Percentiles rank a stretch among this genome's conserved stretches.
Conservation (phyloP, 2,888 invertebrate species). For the Sesia bembeciformis region DNA sequence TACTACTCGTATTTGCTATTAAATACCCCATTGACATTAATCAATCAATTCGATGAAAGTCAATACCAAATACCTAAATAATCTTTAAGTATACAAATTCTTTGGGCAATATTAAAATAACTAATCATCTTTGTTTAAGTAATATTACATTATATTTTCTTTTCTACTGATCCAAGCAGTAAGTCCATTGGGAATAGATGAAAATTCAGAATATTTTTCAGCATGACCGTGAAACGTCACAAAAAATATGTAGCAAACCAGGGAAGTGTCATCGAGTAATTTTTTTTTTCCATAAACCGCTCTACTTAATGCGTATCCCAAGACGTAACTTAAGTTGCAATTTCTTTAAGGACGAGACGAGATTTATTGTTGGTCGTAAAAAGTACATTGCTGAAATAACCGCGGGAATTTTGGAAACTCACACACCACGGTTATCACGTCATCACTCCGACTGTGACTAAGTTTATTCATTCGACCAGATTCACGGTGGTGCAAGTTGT, state of each 20-base stretch:
- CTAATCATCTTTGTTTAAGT: too few species aligned
- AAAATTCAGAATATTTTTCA: too few species aligned
- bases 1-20: too few species aligned
- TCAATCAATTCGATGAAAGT: too few species aligned
- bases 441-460: slow-evolving; percentile 30
- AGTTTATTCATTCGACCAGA: slow-evolving; percentile 26
- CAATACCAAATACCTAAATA: too few species aligned
- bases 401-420: slow-evolving; percentile 31
- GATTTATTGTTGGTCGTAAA: slow-evolving; percentile 57
- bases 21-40: too few species aligned
- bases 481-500: slow-evolving; percentile 10
- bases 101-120: too few species aligned
- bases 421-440: slow-evolving; percentile 31
- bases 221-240: too few species aligned
- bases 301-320: slow-evolving; percentile 36
- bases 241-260: neutral
- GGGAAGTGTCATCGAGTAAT: slow-evolving; percentile 32
- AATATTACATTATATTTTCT: too few species aligned
- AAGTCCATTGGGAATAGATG: too few species aligned
- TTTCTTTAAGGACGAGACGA: slow-evolving; percentile 37
- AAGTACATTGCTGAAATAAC: slow-evolving; percentile 44
- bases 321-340: slow-evolving; percentile 5
- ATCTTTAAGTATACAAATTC: too few species aligned
- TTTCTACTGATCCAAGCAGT: too few species aligned
- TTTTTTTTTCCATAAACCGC: slow-evolving; percentile 45